Evolutionary conservation across 2,797 vertebrate genomes (phyloP).

Genomic region (Sitta carolinensis): DNA sequence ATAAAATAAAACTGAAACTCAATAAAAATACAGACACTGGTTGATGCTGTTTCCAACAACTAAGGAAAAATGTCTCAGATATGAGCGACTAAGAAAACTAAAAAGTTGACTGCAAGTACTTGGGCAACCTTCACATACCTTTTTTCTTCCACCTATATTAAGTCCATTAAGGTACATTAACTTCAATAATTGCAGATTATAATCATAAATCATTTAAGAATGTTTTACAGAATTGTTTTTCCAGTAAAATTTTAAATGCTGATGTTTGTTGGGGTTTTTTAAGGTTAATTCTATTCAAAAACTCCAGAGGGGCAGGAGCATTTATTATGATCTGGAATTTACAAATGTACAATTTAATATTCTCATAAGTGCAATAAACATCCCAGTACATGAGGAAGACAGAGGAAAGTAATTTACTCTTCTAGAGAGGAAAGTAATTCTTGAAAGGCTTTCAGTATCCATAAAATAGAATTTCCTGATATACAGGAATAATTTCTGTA

Average conservation of each 20-base stretch:
- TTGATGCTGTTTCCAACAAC: neutral
- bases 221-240: neutral
- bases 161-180: constrained; percentile 14
- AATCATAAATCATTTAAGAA: neutral
- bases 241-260: neutral
- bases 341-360: neutral
- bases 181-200: constrained; percentile 19
- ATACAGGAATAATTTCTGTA: neutral
- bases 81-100: neutral
- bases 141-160: neutral
- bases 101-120: neutral
- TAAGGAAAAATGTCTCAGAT: neutral
- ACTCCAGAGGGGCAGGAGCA: rapidly evolving
- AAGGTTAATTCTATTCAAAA: neutral
- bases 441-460: neutral
- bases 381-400: neutral
- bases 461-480: neutral
- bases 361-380: neutral
- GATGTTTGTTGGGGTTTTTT: neutral
- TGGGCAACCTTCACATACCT: neutral
- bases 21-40: neutral
- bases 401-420: neutral
- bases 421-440: neutral
- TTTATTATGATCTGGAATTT: neutral
- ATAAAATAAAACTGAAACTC: neutral